Evolutionary conservation across 1,140 invertebrate species (phyloP).

Genomic region (Zaprionus lachaisei): DNA sequence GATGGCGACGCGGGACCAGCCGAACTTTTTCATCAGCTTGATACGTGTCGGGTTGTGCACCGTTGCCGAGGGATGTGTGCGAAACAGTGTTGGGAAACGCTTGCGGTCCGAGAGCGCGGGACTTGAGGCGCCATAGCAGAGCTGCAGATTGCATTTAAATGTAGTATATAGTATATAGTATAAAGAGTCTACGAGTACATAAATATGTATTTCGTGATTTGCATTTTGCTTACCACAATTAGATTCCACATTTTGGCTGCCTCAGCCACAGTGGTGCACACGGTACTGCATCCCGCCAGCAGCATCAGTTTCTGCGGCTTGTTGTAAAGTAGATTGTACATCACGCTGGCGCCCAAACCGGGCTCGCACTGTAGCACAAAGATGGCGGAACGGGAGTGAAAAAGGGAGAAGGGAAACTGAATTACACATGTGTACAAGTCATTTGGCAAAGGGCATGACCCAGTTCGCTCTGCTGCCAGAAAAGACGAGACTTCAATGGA

Average conservation of each 20-base stretch:
- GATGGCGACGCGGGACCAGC: slow-evolving; percentile 98
- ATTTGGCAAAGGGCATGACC: slow-evolving; percentile 50
- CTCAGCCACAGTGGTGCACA: slow-evolving; percentile 99
- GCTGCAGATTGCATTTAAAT: slow-evolving; percentile 86
- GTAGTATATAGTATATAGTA: not conserved
- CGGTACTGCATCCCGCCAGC: slow-evolving; percentile 98
- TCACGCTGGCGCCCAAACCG: slow-evolving; percentile 97
- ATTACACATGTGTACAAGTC: slow-evolving; percentile 47
- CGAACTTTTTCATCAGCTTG: slow-evolving; percentile 98
- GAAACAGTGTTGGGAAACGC: slow-evolving; percentile 98
- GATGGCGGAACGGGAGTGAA: not conserved
- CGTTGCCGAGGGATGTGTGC: slow-evolving; percentile 99
- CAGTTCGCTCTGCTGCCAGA: slow-evolving; percentile 41
- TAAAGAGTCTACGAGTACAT: not conserved
- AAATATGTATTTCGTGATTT: not conserved
- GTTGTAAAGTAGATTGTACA: slow-evolving; percentile 99
- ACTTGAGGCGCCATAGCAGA: slow-evolving; percentile 99
- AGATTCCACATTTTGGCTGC: slow-evolving; percentile 99
- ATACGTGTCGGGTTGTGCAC: slow-evolving; percentile 99
- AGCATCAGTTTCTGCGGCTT: slow-evolving; percentile 98
- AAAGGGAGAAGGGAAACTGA: slow-evolving; percentile 30
- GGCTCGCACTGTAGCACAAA: slow-evolving; percentile 94
- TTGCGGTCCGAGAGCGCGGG: slow-evolving; percentile 98
- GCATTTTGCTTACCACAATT: slow-evolving; percentile 92
- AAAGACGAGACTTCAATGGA: slow-evolving; percentile 26